Evolutionary conservation across 2,888 invertebrate species (phyloP).

Genomic region (Hirtodrosophila alboralis): DNA sequence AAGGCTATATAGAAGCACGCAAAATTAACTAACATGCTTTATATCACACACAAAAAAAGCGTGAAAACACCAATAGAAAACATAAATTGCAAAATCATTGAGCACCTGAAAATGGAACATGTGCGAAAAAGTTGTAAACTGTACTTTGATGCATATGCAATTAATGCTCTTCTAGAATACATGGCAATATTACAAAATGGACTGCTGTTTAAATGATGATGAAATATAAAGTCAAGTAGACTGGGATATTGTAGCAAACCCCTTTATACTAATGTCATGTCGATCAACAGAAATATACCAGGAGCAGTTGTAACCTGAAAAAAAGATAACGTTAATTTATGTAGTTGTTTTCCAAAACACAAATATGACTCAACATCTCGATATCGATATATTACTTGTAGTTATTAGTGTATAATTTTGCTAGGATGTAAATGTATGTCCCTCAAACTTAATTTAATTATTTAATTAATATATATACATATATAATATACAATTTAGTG

Average conservation of each 20-base stretch:
- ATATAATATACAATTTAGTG: conserved; percentile 62
- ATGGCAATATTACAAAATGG: conserved; percentile 62
- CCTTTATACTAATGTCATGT: conserved; percentile 38
- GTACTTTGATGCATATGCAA: conserved; percentile 58
- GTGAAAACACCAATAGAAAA: conserved; percentile 34
- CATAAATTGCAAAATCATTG: conserved; percentile 40
- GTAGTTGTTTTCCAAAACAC: conserved; percentile 70
- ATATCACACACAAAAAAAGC: conserved; percentile 44
- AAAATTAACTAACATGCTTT: conserved; percentile 59
- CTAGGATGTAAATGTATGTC: conserved; percentile 81
- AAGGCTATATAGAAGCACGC: conserved; percentile 70
- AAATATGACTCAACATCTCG: conserved; percentile 73
- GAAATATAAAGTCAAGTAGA: conserved; percentile 47
- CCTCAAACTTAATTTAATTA: conserved; percentile 79
- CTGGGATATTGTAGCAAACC: conserved; percentile 44
- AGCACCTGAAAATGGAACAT: conserved; percentile 45
- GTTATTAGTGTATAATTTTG: conserved; percentile 80
- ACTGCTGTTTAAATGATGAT: conserved; percentile 49
- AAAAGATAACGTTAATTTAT: conserved; percentile 66
- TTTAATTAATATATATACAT: conserved; percentile 76
- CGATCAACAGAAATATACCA: conserved; percentile 54
- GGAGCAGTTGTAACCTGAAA: conserved; percentile 52
- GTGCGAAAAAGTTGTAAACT: conserved; percentile 68
- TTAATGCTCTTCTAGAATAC: conserved; percentile 60
- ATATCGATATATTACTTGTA: conserved; percentile 77